Evolutionary conservation across 2,888 invertebrate genomes (phyloP).

Genomic region (Troglohyphantes excavatus): DNA sequence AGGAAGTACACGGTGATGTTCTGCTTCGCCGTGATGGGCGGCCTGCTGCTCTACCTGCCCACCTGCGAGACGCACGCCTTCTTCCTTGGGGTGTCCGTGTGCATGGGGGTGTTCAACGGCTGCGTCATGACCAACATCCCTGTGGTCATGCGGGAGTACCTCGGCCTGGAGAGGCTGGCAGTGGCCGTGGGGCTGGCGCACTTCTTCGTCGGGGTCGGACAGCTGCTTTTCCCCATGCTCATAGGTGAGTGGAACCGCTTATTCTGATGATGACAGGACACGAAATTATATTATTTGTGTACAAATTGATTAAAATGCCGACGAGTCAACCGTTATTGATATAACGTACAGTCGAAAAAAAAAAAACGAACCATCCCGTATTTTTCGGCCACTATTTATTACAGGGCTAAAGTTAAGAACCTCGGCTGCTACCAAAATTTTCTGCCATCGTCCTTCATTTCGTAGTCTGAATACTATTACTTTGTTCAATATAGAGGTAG

Average conservation of each 20-base stretch:
- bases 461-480: too few relatives aligned
- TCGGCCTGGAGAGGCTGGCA: slow-evolving; percentile 78
- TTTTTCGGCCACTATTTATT: too few relatives aligned
- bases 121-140: slow-evolving; percentile 80
- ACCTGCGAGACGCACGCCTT: slow-evolving; percentile 59
- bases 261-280: too few relatives aligned
- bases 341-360: too few relatives aligned
- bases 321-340: too few relatives aligned
- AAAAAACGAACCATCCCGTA: too few relatives aligned
- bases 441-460: too few relatives aligned
- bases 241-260: slow-evolving; percentile 74
- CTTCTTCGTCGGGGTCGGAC: slow-evolving; percentile 77
- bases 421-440: too few relatives aligned
- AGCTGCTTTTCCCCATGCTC: slow-evolving; percentile 70
- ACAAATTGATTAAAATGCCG: too few relatives aligned
- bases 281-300: too few relatives aligned
- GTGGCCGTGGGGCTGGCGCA: slow-evolving; percentile 78
- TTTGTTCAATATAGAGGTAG: too few relatives aligned
- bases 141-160: slow-evolving; percentile 79
- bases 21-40: slow-evolving; percentile 77
- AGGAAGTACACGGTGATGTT: slow-evolving; percentile 71
- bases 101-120: slow-evolving; percentile 79
- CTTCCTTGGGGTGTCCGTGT: slow-evolving; percentile 72
- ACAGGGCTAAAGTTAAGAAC: too few relatives aligned
- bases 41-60: slow-evolving; percentile 64